These are phyloP conservation scores for Gonioctena quinquepunctata DNA, from an alignment of 1,140 invertebrate genomes.

Conservation along the genomic window DNA sequence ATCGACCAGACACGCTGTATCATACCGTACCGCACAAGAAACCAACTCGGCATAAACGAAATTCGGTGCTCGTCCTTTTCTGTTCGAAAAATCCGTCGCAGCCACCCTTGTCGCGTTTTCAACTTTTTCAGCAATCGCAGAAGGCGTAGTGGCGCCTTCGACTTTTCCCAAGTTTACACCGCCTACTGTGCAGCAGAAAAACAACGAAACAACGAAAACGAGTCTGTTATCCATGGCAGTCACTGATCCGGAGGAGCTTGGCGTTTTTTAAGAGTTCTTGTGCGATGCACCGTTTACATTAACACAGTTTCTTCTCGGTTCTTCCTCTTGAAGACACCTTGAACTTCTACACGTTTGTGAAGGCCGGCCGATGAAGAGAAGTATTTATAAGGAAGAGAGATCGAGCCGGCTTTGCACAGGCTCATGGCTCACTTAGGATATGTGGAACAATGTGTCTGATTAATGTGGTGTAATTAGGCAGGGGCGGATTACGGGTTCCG, in stretches of 20 bases:
- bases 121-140: background rate
- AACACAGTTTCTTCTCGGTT: slow-evolving; percentile 7
- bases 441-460: slow-evolving; percentile 16
- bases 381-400: slow-evolving; percentile 26
- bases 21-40: slow-evolving; percentile 13
- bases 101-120: slow-evolving; percentile 8
- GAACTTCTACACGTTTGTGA: slow-evolving; percentile 20
- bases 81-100: background rate
- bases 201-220: slow-evolving; percentile 2
- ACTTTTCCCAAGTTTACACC: background rate
- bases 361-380: slow-evolving; percentile 14
- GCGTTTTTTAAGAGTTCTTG: background rate
- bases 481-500: background rate
- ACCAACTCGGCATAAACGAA: background rate
- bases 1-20: slow-evolving; percentile 9
- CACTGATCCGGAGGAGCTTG: too few relatives aligned
- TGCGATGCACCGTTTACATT: background rate
- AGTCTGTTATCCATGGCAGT: background rate
- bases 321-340: slow-evolving; percentile 7
- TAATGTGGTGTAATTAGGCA: background rate
- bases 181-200: background rate
- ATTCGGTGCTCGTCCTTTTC: background rate
- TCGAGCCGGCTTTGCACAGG: background rate
- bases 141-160: background rate
- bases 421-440: slow-evolving; percentile 22